These are phyloP conservation scores for Toxonevra muliebris DNA, from an alignment of 2,888 invertebrate genomes.

Conservation along the genomic window DNA sequence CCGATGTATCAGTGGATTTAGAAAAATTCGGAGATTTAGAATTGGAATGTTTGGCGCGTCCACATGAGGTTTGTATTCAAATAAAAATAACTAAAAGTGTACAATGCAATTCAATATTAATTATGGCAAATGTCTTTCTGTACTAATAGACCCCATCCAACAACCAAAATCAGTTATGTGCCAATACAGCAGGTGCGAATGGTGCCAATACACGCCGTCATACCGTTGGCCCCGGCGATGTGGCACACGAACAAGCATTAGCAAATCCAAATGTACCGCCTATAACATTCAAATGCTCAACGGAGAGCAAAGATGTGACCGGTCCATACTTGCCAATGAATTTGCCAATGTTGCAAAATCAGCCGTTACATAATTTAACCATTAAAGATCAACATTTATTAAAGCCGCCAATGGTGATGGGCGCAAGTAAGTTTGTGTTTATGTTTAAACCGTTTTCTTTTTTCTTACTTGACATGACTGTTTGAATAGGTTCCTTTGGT, in stretches of 20 bases:
- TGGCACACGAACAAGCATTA: constrained; percentile 82
- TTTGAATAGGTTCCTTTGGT: constrained; percentile 78
- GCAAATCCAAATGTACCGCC: constrained; percentile 65
- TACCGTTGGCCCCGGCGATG: constrained; percentile 93
- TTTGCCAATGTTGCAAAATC: constrained; percentile 83
- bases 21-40: constrained; percentile 64
- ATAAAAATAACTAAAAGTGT: not conserved
- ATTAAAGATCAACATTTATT: constrained; percentile 93
- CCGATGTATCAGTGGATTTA: constrained; percentile 60
- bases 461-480: not conserved
- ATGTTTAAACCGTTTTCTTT: constrained; percentile 2
- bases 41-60: constrained; percentile 57
- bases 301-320: constrained; percentile 46
- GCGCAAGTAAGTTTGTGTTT: constrained; percentile 71
- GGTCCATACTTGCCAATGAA: constrained; percentile 81
- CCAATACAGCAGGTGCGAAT: constrained; percentile 45
- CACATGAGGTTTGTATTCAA: constrained; percentile 52
- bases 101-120: not conserved
- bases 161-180: constrained; percentile 54
- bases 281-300: constrained; percentile 61
- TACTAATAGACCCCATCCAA: constrained; percentile 41
- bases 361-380: constrained; percentile 84
- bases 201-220: constrained; percentile 78
- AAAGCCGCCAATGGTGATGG: constrained; percentile 92
- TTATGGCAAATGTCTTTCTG: not conserved